A percentile compares a stretch with the other conserved stretches of the same genome.
phyloP scores from a whole-genome alignment of 2,888 invertebrate genomes.

The Ceraclea dissimilis region DNA sequence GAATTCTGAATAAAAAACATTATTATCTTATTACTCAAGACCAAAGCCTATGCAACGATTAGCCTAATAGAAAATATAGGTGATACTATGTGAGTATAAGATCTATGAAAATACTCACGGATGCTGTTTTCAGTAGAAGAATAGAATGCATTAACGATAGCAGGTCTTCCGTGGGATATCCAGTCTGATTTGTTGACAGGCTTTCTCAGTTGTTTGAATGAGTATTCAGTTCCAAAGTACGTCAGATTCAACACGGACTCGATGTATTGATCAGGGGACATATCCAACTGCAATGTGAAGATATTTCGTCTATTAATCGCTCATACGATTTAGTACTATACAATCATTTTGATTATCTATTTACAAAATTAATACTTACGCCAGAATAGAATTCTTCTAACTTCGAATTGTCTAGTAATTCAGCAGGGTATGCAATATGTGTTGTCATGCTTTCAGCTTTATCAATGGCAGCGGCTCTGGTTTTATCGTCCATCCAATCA shows the following conservation, averaged over 20 bases:
- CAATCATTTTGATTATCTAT: background rate
- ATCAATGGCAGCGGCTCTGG: slow-evolving; percentile 65
- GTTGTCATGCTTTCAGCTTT: slow-evolving; percentile 79
- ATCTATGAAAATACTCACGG: slow-evolving; percentile 51
- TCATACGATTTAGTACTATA: background rate
- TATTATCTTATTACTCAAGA: background rate
- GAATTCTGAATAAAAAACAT: slow-evolving; percentile 57
- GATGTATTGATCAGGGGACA: slow-evolving; percentile 63
- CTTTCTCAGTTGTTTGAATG: slow-evolving; percentile 68
- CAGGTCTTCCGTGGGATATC: slow-evolving; percentile 76
- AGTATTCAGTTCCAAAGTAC: slow-evolving; percentile 71
- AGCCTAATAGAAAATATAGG: too few species aligned
- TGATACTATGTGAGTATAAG: too few species aligned
- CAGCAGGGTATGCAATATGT: slow-evolving; percentile 89
- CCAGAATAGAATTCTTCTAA: slow-evolving; percentile 71
- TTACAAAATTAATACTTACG: slow-evolving; percentile 37
- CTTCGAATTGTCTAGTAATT: slow-evolving; percentile 74
- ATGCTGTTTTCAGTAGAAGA: slow-evolving; percentile 81
- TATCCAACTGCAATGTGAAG: slow-evolving; percentile 50
- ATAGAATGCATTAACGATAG: slow-evolving; percentile 81
- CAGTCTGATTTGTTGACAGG: slow-evolving; percentile 81
- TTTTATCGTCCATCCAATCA: slow-evolving; percentile 89
- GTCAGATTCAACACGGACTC: slow-evolving; percentile 71
- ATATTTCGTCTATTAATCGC: background rate
- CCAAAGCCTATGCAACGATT: too few species aligned